Evolutionary conservation across 2,113 vertebrate species (phyloP).

Genomic region (Syngnathus scovelli): DNA sequence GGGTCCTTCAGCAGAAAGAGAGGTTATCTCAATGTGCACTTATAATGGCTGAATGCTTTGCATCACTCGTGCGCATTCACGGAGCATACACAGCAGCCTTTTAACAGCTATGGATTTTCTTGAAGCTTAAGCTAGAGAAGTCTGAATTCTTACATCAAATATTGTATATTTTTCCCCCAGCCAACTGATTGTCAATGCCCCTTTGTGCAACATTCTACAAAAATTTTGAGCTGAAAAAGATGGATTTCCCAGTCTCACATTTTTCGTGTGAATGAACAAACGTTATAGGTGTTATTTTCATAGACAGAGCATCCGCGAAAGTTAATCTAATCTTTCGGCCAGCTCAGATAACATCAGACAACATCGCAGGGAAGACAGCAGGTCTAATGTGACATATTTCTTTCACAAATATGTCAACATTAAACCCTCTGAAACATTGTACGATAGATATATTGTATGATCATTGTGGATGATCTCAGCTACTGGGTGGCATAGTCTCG

Average conservation of each 20-base stretch:
- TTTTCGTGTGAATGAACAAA: neutral
- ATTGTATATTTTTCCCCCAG: neutral
- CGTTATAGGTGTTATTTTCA: neutral
- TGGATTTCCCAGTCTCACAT: neutral
- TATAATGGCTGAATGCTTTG: neutral
- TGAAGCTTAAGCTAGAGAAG: neutral
- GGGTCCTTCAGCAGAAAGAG: slow-evolving; percentile 58
- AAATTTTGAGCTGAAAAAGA: neutral
- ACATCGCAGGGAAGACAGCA: too few relatives aligned
- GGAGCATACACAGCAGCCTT: neutral
- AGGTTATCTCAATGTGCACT: neutral
- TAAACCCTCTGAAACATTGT: too few relatives aligned
- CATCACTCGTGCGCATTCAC: neutral
- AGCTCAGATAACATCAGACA: too few relatives aligned
- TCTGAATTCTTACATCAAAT: neutral
- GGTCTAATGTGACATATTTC: too few relatives aligned
- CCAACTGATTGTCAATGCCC: neutral
- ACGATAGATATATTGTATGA: too few relatives aligned
- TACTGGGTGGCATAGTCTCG: too few relatives aligned
- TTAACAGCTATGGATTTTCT: neutral
- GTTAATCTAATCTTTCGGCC: too few relatives aligned
- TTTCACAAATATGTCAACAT: too few relatives aligned
- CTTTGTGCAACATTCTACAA: neutral
- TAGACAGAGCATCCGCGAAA: too few relatives aligned
- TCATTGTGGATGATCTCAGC: too few relatives aligned